Conservation (phyloP, 2,888 invertebrate genomes). For the Phragmatobia fuliginosa region DNA sequence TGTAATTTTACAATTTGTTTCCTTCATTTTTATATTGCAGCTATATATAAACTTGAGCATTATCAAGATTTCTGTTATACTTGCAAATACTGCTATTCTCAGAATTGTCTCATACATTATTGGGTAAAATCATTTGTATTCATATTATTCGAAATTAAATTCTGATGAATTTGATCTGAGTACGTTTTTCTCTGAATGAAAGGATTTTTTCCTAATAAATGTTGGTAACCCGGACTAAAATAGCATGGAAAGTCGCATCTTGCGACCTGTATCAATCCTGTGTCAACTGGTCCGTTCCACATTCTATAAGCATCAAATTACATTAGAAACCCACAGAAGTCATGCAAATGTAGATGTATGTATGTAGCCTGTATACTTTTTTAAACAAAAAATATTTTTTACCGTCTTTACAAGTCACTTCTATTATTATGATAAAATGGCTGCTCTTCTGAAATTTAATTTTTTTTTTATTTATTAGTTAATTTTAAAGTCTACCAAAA, state of each 20-base stretch:
- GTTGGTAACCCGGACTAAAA: constrained; percentile 6
- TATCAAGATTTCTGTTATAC: neutral
- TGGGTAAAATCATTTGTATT: neutral
- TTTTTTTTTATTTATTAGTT: neutral
- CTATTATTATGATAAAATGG: neutral
- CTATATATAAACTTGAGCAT: neutral
- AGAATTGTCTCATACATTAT: neutral
- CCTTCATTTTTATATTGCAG: neutral
- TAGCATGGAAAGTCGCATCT: constrained; percentile 11
- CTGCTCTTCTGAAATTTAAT: neutral
- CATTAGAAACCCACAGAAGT: constrained; percentile 1
- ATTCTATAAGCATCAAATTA: constrained; percentile 11
- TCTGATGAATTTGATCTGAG: neutral
- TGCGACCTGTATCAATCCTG: constrained; percentile 21
- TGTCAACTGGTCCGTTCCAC: constrained; percentile 15
- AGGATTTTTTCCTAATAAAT: neutral
- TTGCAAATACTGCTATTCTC: too few species aligned
- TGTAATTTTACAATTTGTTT: too few species aligned
- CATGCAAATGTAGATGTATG: too few species aligned
- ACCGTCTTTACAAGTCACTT: neutral
- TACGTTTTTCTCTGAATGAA: neutral
- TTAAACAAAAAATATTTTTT: neutral
- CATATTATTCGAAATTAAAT: neutral
- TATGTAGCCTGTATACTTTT: neutral
- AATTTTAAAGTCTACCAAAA: too few species aligned